Base-by-base conservation (phyloP, 2,888 invertebrate species). In the Miltochrista miniata region DNA sequence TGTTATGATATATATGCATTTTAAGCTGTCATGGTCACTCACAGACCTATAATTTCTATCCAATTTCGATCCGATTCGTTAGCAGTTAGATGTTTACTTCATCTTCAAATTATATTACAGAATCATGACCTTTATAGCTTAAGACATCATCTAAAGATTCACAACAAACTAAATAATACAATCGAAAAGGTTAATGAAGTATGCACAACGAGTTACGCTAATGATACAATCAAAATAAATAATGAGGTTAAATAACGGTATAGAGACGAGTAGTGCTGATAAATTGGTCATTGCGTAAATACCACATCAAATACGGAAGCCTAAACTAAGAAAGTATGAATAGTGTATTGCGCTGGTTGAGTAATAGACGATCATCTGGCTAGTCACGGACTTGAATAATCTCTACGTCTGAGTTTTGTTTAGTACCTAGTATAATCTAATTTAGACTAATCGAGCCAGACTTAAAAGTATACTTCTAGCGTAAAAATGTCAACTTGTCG, bases 221-320 rank as follows among this genome's bases (percentile, higher is more conserved):
- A 38, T 51, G 37, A 42, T 42, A 41, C 41, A 51, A 48, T 38
- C 5, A 33, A 29, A 44, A 42, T 2, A 31, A 45, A 51, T 49
- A 50, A 46, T 37, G 42, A 37, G 37, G 42, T 43, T 49, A 52
- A 61, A 43, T 49, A 48, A 38, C 13, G 33, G 53, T 40, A 47
- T 38, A 14, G 14, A 34, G 35, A 11, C n/a, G n/a, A 41, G 15
- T 18, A 33, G 42, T 24, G 14, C 29, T 14, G 11, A 54, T 36
- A 51, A 61, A 48, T 56, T 39, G 42, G 43, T 48, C 45, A 56
- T 73, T 72, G 68, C 62, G 40, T 72, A 72, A 72, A 64, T 45
- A 33, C n/a, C 24, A 15, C 31, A 41, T 47, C 52, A 38, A 54
- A 61, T 53, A 54, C 72, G 70, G 70, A 75, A 77, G 70, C 51